phyloP scores from a whole-genome alignment of 2,797 vertebrate species.

The Danio tinwini region DNA sequence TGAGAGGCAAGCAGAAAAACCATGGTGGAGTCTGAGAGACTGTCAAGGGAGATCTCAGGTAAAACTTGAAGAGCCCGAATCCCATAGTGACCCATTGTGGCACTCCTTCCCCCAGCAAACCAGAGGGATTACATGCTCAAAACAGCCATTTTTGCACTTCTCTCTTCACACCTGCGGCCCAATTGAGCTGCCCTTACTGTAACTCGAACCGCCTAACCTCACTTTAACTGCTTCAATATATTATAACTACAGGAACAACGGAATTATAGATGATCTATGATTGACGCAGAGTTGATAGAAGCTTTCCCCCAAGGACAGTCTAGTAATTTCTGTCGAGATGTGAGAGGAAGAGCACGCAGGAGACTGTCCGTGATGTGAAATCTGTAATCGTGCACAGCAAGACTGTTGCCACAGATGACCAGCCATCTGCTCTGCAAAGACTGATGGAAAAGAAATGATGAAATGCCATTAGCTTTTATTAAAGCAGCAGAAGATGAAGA shows the following conservation, averaged over 20 bases:
- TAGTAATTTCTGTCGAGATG: not conserved
- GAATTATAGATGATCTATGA: constrained; percentile 20
- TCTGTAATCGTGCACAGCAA: constrained; percentile 39
- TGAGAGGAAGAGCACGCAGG: constrained; percentile 10
- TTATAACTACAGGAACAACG: not conserved
- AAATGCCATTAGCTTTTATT: constrained; percentile 46
- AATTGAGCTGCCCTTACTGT: not conserved
- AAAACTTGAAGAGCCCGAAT: not conserved
- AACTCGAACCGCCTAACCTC: not conserved
- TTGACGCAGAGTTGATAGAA: constrained; percentile 39
- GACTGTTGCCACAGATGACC: constrained; percentile 49
- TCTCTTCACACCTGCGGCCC: not conserved
- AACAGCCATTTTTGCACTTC: constrained; percentile 18
- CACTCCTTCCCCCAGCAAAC: not conserved
- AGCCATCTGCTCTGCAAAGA: constrained; percentile 54
- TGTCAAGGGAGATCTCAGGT: constrained; percentile 1
- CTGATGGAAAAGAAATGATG: constrained; percentile 14
- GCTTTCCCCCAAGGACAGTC: constrained; percentile 23
- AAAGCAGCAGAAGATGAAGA: constrained; percentile 30
- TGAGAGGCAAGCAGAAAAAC: not conserved
- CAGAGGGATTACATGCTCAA: constrained; percentile 22
- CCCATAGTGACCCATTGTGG: not conserved
- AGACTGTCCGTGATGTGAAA: constrained; percentile 21
- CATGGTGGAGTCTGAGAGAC: not conserved
- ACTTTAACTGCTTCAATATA: not conserved